Base-by-base conservation (phyloP, 2,113 vertebrate species). In the Larimichthys crocea region DNA sequence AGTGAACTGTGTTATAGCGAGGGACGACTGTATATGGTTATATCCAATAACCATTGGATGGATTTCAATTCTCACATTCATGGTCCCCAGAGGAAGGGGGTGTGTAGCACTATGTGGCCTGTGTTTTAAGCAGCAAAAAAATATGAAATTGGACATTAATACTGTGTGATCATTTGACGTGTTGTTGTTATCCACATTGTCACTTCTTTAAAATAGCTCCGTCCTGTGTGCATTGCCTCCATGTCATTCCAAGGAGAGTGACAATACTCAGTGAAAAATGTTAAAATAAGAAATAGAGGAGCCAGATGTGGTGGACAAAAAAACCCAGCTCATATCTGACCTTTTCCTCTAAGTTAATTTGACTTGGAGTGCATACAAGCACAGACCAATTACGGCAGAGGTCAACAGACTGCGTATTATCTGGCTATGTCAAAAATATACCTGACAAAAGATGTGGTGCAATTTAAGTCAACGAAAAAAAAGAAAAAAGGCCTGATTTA, bases 351-450 rank as follows among this genome's bases (percentile, higher is more conserved):
- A 22, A 72, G 63, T 10, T 73, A 62, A 87, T 90, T 83, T 81
- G 29, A 80, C 75, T 31, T 6, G 10, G 29, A 64, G 74, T 49
- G 50, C 29, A 79, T 62, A 66, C 59, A 59, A 67, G 76, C 75
- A 11, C 69, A 78, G 46, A 84, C 84, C 88, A 90, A 88, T 91
- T 82, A 89, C 49, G 15, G 46, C 56, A 14, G 48, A 80, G 86
- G 85, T 88, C 82, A 87, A 67, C 31, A 22, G 57, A 24, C 71
- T 48, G 48, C 22, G 15, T 83, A 10, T 80, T 87, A 73, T 76
- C 61, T 63, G 8, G 16, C 74, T 67, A 44, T 17, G 62, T 74
- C 76, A 79, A 78, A 89, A 80, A 83, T 83, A 80, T 52, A 85
- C 78, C 61, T 87, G 67, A 84, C 56, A 10, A 81, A 29, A 84